phyloP scores from a whole-genome alignment of 1,140 invertebrate species.

The Drosophila sproati region DNA sequence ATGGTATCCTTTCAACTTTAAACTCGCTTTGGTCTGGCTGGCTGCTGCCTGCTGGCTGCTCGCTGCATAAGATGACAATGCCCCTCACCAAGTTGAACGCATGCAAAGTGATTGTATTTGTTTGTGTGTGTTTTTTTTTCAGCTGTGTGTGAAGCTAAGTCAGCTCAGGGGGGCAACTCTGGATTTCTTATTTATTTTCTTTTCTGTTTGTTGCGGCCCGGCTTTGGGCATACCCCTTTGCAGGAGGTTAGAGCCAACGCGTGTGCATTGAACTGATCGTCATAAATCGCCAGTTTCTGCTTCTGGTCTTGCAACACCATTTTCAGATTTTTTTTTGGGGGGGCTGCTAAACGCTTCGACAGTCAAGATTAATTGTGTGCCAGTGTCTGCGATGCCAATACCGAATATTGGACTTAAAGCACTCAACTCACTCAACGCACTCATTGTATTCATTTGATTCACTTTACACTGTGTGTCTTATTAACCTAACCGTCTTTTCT shows the following conservation, averaged over 20 bases:
- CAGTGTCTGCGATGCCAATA: conserved; percentile 36
- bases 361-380: conserved; percentile 45
- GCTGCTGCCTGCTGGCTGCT: conserved; percentile 19
- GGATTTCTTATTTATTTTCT: too few relatives aligned
- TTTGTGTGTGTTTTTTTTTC: background rate
- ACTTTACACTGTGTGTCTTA: conserved; percentile 9
- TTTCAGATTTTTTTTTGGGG: background rate
- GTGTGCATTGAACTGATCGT: conserved; percentile 67
- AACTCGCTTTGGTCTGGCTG: conserved; percentile 61
- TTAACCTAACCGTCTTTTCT: conserved; percentile 11
- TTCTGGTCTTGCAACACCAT: background rate
- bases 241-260: conserved; percentile 50
- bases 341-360: conserved; percentile 31
- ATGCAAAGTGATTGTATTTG: conserved; percentile 29
- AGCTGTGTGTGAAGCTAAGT: conserved; percentile 17
- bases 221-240: conserved; percentile 31
- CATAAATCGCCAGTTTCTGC: conserved; percentile 58
- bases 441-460: conserved; percentile 15
- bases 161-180: conserved; percentile 27
- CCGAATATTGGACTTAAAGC: conserved; percentile 14
- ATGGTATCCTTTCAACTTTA: conserved; percentile 82
- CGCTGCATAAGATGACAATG: conserved; percentile 31
- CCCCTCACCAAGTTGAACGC: conserved; percentile 38
- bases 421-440: conserved; percentile 1
- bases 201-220: background rate